A percentile compares a stretch with the other conserved stretches of the same genome.
phyloP scores from a whole-genome alignment of 2,113 vertebrate species.

The Labeo catla region DNA sequence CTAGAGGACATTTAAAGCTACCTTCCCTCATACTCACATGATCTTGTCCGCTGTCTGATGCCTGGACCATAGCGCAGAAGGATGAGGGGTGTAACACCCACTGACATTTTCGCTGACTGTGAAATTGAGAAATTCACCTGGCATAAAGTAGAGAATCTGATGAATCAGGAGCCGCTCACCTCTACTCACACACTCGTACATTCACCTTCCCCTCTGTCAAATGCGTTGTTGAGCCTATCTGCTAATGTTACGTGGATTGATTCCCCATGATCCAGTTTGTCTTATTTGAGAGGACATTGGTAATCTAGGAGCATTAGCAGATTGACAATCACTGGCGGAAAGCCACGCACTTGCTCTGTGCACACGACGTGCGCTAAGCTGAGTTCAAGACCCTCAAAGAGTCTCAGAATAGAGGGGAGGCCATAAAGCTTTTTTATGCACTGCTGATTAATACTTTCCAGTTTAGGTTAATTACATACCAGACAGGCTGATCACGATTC shows the following conservation, averaged over 20 bases:
- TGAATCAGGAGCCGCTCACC: conserved; percentile 15
- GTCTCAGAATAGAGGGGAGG: not conserved
- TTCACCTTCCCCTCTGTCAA: conserved; percentile 24
- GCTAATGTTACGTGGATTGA: conserved; percentile 36
- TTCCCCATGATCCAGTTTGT: conserved; percentile 27
- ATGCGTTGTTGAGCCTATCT: conserved; percentile 26
- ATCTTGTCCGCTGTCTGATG: not conserved
- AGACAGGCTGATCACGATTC: not conserved
- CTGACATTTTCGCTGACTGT: not conserved
- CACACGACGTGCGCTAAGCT: conserved; percentile 4
- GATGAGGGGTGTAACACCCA: not conserved
- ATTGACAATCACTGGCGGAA: conserved; percentile 43
- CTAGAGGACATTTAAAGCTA: not conserved
- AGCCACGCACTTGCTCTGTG: conserved; percentile 13
- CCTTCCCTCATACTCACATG: not conserved
- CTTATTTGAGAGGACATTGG: conserved; percentile 40
- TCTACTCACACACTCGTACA: conserved; percentile 14
- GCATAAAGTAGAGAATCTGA: not conserved
- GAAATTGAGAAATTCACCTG: conserved; percentile 5
- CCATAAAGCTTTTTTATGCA: conserved; percentile 8
- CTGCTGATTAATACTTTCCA: conserved; percentile 37
- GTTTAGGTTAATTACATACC: conserved; percentile 33
- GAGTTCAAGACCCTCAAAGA: conserved; percentile 26
- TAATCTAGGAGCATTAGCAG: conserved; percentile 37
- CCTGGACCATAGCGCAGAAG: not conserved